Evolutionary conservation across 1,140 invertebrate species (phyloP), one percentile per base, ranked within the genome.

Genomic region (Armadillidium nasatum): DNA sequence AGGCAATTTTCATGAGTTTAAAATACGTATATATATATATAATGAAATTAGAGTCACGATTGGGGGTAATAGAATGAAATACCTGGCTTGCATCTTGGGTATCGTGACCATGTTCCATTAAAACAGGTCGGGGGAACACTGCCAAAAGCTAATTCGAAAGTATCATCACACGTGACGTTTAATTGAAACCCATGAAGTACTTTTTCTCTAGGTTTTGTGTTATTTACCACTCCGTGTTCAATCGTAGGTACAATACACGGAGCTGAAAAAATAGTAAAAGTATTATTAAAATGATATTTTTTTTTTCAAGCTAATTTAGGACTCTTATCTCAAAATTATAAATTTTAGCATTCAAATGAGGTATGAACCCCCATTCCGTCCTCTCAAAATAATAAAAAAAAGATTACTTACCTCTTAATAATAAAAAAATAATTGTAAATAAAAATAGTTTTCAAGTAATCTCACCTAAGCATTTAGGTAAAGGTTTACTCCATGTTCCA

Each of bases 21-120:
- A 60, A 60, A 60, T 33, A 33, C 7, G 7, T 15, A 4, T 60
- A n/a, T n/a, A n/a, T n/a, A n/a, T n/a, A n/a, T n/a, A n/a, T n/a
- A n/a, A n/a, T n/a, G 2, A 60, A 60, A 19, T 60, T 4, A 60
- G 11, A 4, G 2, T 1, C 11, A 60, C 1, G 33, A 33, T 33
- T 33, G 6, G 6, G 6, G 6, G 6, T 1, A 33, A 33, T 33
- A 21, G 10, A 21, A 2, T 22, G 21, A 43, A 10, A 21, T 88
- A 82, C 93, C 93, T 44, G 95, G 95, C 72, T 91, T 89, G 86
- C 95, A 98, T 70, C 89, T 88, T 0, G 96, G 97, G 78, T 97
- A 92, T 81, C 95, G 91, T 0, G 92, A 92, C 95, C 96, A 99
- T 0, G 95, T 96, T 10, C 96, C 96, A 83, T 98, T 98, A 83